Conservation (phyloP, 2,888 invertebrate species). For the Cantharis rufa region DNA sequence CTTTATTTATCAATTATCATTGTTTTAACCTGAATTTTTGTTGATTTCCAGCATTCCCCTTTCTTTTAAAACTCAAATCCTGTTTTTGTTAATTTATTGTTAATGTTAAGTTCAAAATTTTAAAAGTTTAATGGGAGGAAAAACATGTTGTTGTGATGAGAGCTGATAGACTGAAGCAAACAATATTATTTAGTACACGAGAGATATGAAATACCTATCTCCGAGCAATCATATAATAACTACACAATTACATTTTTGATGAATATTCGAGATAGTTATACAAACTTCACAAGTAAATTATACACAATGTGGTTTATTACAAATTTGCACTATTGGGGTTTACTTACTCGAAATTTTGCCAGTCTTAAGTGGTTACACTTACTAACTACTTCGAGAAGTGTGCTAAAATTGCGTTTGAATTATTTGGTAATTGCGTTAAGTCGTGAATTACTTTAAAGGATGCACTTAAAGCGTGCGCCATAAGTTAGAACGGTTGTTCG, state of each 20-base stretch:
- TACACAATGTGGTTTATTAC: neutral
- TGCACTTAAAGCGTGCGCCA: neutral
- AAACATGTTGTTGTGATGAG: too few species aligned
- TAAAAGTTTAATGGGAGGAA: too few species aligned
- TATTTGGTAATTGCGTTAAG: conserved; percentile 49
- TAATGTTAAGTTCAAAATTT: too few species aligned
- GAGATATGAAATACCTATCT: neutral
- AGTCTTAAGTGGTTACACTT: conserved; percentile 42
- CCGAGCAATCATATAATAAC: neutral
- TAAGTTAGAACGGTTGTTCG: neutral
- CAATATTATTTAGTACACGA: neutral
- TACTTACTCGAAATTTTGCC: neutral
- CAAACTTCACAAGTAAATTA: neutral
- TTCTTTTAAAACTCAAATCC: too few species aligned
- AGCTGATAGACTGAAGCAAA: neutral
- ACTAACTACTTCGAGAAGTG: conserved; percentile 65
- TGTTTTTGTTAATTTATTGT: too few species aligned
- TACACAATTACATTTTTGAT: neutral
- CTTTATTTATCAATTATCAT: too few species aligned
- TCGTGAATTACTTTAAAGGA: conserved; percentile 61
- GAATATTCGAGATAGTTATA: neutral
- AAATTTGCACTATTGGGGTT: neutral
- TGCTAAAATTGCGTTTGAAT: conserved; percentile 57
- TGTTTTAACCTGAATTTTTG: too few species aligned
- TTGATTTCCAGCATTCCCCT: too few species aligned